Percentiles rank a stretch among this genome's conserved stretches.
These are phyloP conservation scores for Etheostoma perlongum DNA, from an alignment of 2,797 vertebrate genomes.

Conservation along the genomic window DNA sequence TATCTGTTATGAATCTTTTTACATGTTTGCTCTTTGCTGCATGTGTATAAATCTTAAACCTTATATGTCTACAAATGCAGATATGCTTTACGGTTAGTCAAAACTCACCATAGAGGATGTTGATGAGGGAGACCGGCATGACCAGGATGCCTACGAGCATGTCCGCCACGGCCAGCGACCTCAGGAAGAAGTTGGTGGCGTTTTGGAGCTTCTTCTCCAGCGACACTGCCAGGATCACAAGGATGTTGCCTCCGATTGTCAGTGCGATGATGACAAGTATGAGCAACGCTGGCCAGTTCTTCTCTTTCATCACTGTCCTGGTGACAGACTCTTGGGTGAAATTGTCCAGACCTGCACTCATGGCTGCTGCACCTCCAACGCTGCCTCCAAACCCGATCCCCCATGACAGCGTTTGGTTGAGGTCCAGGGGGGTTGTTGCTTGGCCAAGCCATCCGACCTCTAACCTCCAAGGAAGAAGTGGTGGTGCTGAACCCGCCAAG, in stretches of 20 bases:
- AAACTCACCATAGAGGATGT: slow-evolving; percentile 95
- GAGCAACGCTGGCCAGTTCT: slow-evolving; percentile 95
- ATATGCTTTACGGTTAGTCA: background rate
- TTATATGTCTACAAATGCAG: background rate
- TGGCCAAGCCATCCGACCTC: slow-evolving; percentile 84
- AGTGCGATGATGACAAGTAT: slow-evolving; percentile 94
- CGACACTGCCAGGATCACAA: slow-evolving; percentile 96
- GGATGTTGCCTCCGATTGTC: slow-evolving; percentile 94
- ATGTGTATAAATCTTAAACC: no score
- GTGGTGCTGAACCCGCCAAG: slow-evolving; percentile 84
- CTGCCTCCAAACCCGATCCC: slow-evolving; percentile 40
- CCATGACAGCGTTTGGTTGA: slow-evolving; percentile 85
- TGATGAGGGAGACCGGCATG: slow-evolving; percentile 95
- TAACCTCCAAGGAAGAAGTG: slow-evolving; percentile 83
- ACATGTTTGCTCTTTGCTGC: background rate
- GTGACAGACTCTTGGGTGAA: slow-evolving; percentile 64
- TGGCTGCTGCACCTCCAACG: slow-evolving; percentile 34
- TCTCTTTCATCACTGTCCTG: slow-evolving; percentile 77
- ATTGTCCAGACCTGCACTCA: slow-evolving; percentile 65
- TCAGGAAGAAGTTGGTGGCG: slow-evolving; percentile 97
- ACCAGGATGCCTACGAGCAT: slow-evolving; percentile 98
- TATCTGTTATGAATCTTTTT: background rate
- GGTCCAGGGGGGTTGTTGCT: slow-evolving; percentile 83
- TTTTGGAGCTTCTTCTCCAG: slow-evolving; percentile 98
- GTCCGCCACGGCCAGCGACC: slow-evolving; percentile 96